Conservation (phyloP, 2,888 invertebrate genomes). For the Xylota sylvarum region DNA sequence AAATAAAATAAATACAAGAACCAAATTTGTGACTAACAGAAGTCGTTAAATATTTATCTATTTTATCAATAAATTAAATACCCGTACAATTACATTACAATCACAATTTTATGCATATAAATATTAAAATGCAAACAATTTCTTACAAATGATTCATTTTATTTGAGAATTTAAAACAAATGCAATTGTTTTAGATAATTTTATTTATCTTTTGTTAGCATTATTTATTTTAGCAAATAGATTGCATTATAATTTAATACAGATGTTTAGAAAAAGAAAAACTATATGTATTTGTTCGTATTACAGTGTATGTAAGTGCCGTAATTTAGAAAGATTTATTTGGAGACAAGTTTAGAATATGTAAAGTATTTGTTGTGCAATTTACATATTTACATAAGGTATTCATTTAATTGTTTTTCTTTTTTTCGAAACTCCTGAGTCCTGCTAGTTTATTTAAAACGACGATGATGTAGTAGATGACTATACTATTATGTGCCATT, state of each 20-base stretch:
- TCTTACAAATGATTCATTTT: conserved; percentile 15
- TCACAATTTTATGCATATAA: conserved; percentile 27
- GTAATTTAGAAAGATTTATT: neutral
- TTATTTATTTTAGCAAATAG: conserved; percentile 25
- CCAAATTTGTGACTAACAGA: conserved; percentile 3
- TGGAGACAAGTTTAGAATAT: too few relatives aligned
- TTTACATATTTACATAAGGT: too few relatives aligned
- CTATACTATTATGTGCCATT: too few relatives aligned
- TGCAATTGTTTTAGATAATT: conserved; percentile 20
- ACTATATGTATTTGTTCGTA: neutral
- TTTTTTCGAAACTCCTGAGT: too few relatives aligned
- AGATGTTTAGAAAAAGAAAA: neutral
- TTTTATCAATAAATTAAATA: conserved; percentile 6
- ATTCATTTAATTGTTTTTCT: too few relatives aligned
- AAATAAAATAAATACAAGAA: conserved; percentile 31
- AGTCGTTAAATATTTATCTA: conserved; percentile 4
- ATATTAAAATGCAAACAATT: conserved; percentile 27
- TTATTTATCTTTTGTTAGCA: conserved; percentile 12
- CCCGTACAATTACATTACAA: conserved; percentile 15
- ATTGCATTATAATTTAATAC: conserved; percentile 30
- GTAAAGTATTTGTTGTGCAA: too few relatives aligned
- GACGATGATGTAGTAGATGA: too few relatives aligned
- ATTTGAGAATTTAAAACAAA: conserved; percentile 7
- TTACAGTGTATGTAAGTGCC: neutral
- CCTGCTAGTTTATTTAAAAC: too few relatives aligned